Percentiles rank a stretch among this genome's conserved stretches.
phyloP scores from a whole-genome alignment of 1,140 invertebrate genomes.

The Nebria ingens region DNA sequence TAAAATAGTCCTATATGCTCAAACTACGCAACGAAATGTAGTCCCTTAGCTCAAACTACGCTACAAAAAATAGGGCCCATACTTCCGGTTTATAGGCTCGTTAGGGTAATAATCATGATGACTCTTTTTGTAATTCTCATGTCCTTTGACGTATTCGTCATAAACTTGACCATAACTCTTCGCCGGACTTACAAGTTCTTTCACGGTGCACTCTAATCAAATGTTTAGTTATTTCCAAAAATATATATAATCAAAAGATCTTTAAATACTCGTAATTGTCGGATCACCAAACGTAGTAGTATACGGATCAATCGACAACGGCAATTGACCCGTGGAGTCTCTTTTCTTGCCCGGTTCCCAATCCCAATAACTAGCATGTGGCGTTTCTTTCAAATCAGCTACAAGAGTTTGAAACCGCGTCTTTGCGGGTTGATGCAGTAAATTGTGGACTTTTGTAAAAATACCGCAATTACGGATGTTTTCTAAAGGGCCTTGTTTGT shows the following conservation, averaged over 20 bases:
- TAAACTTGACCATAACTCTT: slow-evolving; percentile 28
- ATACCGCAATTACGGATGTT: slow-evolving; percentile 32
- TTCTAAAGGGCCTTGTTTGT: slow-evolving; percentile 27
- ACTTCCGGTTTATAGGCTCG: slow-evolving; percentile 22
- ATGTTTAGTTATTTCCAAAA: slow-evolving; percentile 29
- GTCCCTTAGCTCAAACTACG: too few species aligned
- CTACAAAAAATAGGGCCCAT: too few species aligned
- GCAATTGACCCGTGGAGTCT: slow-evolving; percentile 38
- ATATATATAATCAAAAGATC: too few species aligned
- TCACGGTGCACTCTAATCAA: slow-evolving; percentile 15
- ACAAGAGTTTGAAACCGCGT: slow-evolving; percentile 40
- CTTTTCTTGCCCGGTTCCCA: slow-evolving; percentile 32
- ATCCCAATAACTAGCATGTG: slow-evolving; percentile 41
- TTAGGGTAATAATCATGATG: slow-evolving; percentile 34
- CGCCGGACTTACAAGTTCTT: slow-evolving; percentile 27
- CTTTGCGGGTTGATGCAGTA: slow-evolving; percentile 30
- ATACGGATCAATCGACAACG: slow-evolving; percentile 35
- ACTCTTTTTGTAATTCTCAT: slow-evolving; percentile 27
- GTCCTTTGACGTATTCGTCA: slow-evolving; percentile 30
- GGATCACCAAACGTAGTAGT: slow-evolving; percentile 39
- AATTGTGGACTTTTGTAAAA: slow-evolving; percentile 22
- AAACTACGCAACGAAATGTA: too few species aligned
- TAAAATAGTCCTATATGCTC: too few species aligned
- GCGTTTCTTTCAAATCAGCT: slow-evolving; percentile 39
- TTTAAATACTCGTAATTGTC: too few species aligned